Percentiles rank a stretch among this genome's conserved stretches.
Conservation (phyloP, 1,140 invertebrate species). For the Leptestheria dahalacensis region DNA sequence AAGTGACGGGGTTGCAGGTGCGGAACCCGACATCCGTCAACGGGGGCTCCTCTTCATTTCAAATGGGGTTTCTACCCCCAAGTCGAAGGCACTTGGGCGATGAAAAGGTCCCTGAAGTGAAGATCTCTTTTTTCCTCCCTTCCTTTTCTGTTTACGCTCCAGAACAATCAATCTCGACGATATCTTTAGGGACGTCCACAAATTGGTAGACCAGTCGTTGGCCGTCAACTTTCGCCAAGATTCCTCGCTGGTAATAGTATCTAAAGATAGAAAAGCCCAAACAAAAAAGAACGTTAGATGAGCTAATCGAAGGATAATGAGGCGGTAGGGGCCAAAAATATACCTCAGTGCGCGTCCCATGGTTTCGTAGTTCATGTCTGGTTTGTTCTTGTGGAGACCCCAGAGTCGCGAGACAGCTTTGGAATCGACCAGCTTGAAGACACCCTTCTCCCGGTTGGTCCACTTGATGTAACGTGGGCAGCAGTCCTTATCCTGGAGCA, state of each 20-base stretch:
- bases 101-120: no score
- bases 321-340: conserved; percentile 17
- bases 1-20: no score
- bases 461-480: conserved; percentile 98
- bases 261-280: conserved; percentile 28
- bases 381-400: conserved; percentile 99
- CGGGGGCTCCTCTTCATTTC: no score
- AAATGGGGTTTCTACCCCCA: no score
- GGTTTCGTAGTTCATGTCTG: conserved; percentile 99
- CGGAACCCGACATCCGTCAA: no score
- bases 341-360: conserved; percentile 92
- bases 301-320: background rate
- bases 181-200: conserved; percentile 96
- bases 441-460: conserved; percentile 94
- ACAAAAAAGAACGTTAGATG: conserved; percentile 16
- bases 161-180: conserved; percentile 91
- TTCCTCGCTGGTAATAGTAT: conserved; percentile 98
- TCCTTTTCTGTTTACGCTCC: conserved; percentile 48
- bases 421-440: conserved; percentile 97
- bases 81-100: no score
- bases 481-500: conserved; percentile 92
- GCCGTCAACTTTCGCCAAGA: conserved; percentile 96
- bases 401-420: conserved; percentile 95
- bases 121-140: conserved; percentile 18
- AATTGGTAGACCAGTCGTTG: conserved; percentile 98